Evolutionary conservation across 2,888 invertebrate species (phyloP).

Genomic region (Melitaea athalia): DNA sequence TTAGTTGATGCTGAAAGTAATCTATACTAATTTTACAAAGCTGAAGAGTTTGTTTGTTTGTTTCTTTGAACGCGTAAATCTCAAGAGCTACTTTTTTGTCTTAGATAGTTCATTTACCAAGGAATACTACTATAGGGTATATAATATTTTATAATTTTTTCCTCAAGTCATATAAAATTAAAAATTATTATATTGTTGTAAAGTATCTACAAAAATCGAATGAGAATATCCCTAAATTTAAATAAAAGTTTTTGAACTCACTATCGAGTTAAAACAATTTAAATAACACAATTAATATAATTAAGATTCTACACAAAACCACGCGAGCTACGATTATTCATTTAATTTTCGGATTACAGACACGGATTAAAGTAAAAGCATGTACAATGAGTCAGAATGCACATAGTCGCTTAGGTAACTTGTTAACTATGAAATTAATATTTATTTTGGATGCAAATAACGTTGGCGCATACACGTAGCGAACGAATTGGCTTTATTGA

Average conservation of each 20-base stretch:
- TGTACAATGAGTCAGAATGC: not conserved
- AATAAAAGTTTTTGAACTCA: not conserved
- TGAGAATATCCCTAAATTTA: not conserved
- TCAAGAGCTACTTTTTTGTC: no score
- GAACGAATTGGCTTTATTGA: slow-evolving; percentile 29
- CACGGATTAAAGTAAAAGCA: not conserved
- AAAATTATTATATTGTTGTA: not conserved
- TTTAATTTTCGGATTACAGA: not conserved
- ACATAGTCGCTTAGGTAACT: slow-evolving; percentile 2
- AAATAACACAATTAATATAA: not conserved
- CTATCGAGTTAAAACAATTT: not conserved
- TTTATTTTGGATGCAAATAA: slow-evolving; percentile 14
- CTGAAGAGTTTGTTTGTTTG: no score
- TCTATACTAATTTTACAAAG: no score
- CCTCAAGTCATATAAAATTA: no score
- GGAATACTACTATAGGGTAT: no score
- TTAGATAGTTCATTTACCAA: no score
- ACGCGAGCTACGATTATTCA: slow-evolving; percentile 1
- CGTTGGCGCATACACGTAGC: slow-evolving; percentile 12
- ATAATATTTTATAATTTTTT: no score
- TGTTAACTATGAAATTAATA: slow-evolving; percentile 1
- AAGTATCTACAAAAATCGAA: not conserved
- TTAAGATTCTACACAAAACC: not conserved
- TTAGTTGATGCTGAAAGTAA: not conserved
- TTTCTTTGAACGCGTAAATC: no score